Evolutionary conservation across 2,113 vertebrate species (phyloP).

Genomic region (Piliocolobus tephrosceles): DNA sequence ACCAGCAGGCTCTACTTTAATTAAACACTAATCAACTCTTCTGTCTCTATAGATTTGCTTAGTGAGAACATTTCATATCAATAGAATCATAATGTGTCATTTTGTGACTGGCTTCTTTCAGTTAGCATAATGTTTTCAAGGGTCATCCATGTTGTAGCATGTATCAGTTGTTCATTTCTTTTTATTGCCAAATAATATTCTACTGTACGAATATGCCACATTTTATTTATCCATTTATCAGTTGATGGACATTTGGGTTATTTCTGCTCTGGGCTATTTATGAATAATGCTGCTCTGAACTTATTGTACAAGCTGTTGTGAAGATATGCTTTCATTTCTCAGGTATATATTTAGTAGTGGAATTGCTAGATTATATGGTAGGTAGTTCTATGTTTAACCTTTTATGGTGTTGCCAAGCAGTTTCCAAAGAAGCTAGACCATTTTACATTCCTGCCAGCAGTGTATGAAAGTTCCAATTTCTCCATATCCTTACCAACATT

Average conservation of each 20-base stretch:
- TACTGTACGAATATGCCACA: not conserved
- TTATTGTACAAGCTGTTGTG: not conserved
- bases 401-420: not conserved
- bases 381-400: not conserved
- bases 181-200: not conserved
- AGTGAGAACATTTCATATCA: not conserved
- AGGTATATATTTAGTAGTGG: not conserved
- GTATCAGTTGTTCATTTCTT: not conserved
- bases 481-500: not conserved
- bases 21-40: not conserved
- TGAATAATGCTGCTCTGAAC: not conserved
- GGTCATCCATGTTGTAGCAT: not conserved
- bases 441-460: not conserved
- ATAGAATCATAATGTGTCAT: not conserved
- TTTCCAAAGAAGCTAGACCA: not conserved
- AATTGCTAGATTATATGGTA: not conserved
- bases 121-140: not conserved
- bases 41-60: not conserved
- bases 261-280: not conserved
- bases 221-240: not conserved
- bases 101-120: not conserved
- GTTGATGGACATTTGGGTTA: not conserved
- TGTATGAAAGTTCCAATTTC: not conserved
- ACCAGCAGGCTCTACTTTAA: no score
- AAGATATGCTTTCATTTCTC: slow-evolving; percentile 15